Evolutionary conservation across 1,140 invertebrate species (phyloP), one percentile per base, ranked within the genome.

Genomic region (Drosophila nigrodunni): DNA sequence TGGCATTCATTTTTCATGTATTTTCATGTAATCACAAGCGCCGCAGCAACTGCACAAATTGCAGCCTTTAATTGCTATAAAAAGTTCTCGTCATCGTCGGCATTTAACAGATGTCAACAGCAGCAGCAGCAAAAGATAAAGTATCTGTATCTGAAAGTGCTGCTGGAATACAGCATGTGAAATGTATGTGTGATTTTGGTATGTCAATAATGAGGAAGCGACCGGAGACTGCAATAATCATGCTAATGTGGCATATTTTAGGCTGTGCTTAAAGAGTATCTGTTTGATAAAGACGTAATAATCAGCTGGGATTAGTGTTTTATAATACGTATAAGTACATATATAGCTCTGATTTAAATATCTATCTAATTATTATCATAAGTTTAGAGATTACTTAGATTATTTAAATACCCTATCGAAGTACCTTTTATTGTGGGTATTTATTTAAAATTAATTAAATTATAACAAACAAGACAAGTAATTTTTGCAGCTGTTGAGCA

Each of bases 11-110:
- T 77, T 30, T 58, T 60, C 70, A 68, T 74, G 52, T 72, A 61
- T 43, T 57, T 46, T 58, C 30, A 74, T 55, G 47, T 41, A 59
- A 74, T 68, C 55, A 59, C 39, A 74, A 55, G 72, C 66, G 67
- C 58, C 67, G 37, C 66, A 74, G 58, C 66, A 34, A 49, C 21
- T 43, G 61, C 68, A 57, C 68, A 55, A 69, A 43, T 61, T 62
- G 55, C 47, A 30, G 55, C 39, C 57, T 74, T 74, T 73, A 74
- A 74, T 74, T 68, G 65, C 71, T 46, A 58, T 74, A 74, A 70
- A 74, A 74, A 59, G 60, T 57, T 18, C 6, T 18, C 60, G 55
- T 25, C 35, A 37, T 52, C 11, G 9, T 47, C 64, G 62, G 44
- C 39, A 62, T 52, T 59, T 57, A 47, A 57, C 67, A 76, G 55